Percentiles rank a stretch among this genome's conserved stretches.
phyloP scores from a whole-genome alignment of 1,140 invertebrate species.

The Hyles euphorbiae region DNA sequence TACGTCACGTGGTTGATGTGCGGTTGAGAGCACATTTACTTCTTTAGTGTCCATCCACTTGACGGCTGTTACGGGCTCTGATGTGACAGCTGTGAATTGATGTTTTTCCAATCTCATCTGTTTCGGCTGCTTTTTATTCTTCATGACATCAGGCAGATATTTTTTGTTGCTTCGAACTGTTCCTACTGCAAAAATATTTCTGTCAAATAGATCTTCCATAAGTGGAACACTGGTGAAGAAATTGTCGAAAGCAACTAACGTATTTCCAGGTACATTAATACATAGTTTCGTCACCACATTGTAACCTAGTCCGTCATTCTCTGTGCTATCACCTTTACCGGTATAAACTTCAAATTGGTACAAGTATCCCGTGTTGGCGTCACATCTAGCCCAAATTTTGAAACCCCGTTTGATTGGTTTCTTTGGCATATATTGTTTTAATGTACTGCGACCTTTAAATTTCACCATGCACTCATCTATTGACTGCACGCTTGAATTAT shows the following conservation, averaged over 20 bases:
- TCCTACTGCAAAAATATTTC: slow-evolving; percentile 18
- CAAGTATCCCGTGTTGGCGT: slow-evolving; percentile 24
- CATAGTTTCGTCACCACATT: slow-evolving; percentile 24
- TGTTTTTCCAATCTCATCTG: slow-evolving; percentile 11
- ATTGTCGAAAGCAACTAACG: slow-evolving; percentile 27
- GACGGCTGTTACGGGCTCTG: slow-evolving; percentile 31
- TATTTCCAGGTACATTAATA: slow-evolving; percentile 16
- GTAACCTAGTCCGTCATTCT: slow-evolving; percentile 28
- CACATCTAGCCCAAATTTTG: slow-evolving; percentile 27
- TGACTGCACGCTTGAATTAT: slow-evolving; percentile 11
- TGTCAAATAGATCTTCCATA: slow-evolving; percentile 18
- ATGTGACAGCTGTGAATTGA: slow-evolving; percentile 31
- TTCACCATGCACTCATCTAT: slow-evolving; percentile 35
- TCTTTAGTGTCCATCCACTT: slow-evolving; percentile 41
- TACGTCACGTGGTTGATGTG: slow-evolving; percentile 30
- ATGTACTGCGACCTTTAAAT: slow-evolving; percentile 32
- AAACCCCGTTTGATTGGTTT: slow-evolving; percentile 35
- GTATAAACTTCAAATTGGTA: slow-evolving; percentile 26
- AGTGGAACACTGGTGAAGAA: slow-evolving; percentile 17
- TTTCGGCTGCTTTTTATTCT: slow-evolving; percentile 12
- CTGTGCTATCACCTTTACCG: slow-evolving; percentile 19
- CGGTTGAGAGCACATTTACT: slow-evolving; percentile 34
- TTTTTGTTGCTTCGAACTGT: slow-evolving; percentile 17
- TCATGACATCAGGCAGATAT: slow-evolving; percentile 10
- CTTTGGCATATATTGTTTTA: slow-evolving; percentile 40